Conservation (phyloP, 2,113 vertebrate genomes). For the Neolamprologus sp. region DNA sequence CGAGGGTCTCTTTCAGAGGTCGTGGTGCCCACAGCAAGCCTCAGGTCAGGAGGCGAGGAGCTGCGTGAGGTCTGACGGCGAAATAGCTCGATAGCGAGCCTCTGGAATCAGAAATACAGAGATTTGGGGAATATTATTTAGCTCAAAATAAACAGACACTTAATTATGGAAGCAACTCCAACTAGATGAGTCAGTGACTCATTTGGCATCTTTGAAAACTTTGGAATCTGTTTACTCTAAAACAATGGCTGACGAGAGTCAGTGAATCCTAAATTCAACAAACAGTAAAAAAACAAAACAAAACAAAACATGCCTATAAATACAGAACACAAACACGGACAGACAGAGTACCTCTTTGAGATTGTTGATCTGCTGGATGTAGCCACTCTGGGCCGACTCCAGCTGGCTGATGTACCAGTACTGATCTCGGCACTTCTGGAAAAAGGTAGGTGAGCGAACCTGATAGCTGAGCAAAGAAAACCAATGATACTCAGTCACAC, state of each 20-base stretch:
- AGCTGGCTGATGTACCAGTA: conserved; percentile 98
- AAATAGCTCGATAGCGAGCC: conserved; percentile 91
- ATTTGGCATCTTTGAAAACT: background rate
- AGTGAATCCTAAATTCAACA: background rate
- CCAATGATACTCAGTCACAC: background rate
- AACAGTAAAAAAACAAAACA: background rate
- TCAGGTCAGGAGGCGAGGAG: conserved; percentile 85
- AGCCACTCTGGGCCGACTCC: conserved; percentile 89
- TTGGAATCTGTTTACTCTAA: background rate
- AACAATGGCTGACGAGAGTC: background rate
- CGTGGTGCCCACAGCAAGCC: conserved; percentile 72
- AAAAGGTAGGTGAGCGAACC: conserved; percentile 96
- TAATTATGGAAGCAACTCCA: background rate
- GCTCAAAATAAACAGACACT: background rate
- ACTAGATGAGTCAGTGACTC: background rate
- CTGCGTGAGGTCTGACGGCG: conserved; percentile 87
- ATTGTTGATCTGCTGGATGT: conserved; percentile 96
- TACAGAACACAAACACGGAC: background rate
- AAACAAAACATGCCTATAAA: background rate
- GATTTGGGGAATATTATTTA: background rate
- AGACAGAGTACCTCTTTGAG: conserved; percentile 84
- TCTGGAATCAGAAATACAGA: conserved; percentile 64
- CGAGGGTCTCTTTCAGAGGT: conserved; percentile 74
- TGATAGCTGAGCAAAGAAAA: conserved; percentile 79
- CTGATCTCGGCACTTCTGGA: conserved; percentile 97